Base-by-base conservation (phyloP, 2,888 invertebrate genomes). In the Branchipolynoe longqiensis region DNA sequence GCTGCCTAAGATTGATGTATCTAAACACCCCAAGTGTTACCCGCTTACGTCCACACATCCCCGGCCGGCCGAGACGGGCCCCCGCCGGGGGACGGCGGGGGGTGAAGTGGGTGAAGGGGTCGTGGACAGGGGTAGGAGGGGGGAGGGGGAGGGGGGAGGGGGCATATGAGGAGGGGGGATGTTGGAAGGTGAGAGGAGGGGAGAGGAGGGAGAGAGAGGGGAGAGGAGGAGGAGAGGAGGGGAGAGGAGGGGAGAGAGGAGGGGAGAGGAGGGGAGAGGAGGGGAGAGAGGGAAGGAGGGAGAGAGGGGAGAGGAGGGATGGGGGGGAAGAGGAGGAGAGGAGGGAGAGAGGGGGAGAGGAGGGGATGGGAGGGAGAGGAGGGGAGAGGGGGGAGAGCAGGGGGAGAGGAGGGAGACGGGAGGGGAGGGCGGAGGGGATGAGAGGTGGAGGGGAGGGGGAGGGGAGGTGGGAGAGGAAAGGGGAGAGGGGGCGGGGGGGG, bases 1-100 rank as follows among this genome's bases (percentile, higher is more conserved):
- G 54, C 2, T 28, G 25, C 28, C 25, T 8, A 78, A 78, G 78
- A 78, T 78, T 78, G 78, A 78, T 78, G 78, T 78, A 54, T 48
- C 78, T 48, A 78, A 78, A 78, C 78, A 78, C 25, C 41, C 78
- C 78, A 78, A 78, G 78, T 78, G 78, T 78, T 78, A 78, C 48
- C 78, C 14, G 48, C 78, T 78, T 78, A 54, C 78, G 48, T 25
- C 78, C 18, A 18, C 48, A 78, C 78, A 78, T 78, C 78, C 31
- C 28, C 33, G 28, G 48, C 41, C 28, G 25, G 48, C 54, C 48
- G 78, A 48, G 78, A 78, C 78, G 48, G 78, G 41, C 31, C 31
- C 48, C 28, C 78, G n/a, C 25, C 78, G 25, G 41, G 78, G 78
- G 78, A 48, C 54, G 18, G 62, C 8, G 62, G 8, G 25, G n/a